Percentiles rank a stretch among this genome's conserved stretches.
Evolutionary conservation across 2,888 invertebrate genomes (phyloP).

Genomic region (Metalampra italica): DNA sequence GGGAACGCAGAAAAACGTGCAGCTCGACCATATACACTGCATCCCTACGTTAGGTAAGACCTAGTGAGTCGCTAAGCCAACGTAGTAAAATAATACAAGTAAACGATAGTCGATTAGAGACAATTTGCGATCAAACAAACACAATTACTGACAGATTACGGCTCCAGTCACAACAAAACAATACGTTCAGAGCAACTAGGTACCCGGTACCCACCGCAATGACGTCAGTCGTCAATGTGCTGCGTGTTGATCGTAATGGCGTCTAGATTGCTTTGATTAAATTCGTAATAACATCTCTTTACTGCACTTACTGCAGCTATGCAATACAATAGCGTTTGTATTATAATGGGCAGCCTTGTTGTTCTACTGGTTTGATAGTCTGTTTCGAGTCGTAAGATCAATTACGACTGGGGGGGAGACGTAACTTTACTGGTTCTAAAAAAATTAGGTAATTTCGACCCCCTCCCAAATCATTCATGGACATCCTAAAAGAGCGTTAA

Average conservation of each 20-base stretch:
- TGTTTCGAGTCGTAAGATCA: too few relatives aligned
- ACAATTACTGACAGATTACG: constrained; percentile 1
- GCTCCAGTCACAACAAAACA: neutral
- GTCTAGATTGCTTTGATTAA: constrained; percentile 2
- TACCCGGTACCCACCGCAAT: neutral
- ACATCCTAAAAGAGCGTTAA: too few relatives aligned
- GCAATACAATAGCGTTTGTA: neutral
- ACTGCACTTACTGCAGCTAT: neutral
- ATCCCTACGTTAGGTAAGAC: too few relatives aligned
- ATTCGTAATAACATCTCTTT: neutral
- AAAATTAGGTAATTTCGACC: too few relatives aligned
- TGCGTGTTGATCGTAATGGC: neutral
- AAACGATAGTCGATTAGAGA: neutral
- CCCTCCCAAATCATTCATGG: too few relatives aligned
- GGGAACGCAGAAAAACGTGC: too few relatives aligned
- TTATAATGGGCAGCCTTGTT: too few relatives aligned
- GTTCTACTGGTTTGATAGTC: too few relatives aligned
- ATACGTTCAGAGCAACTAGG: neutral
- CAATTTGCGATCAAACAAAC: constrained; percentile 1
- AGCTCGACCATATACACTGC: too few relatives aligned
- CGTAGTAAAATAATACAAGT: neutral
- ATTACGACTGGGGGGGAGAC: too few relatives aligned
- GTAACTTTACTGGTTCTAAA: too few relatives aligned
- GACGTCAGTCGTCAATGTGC: neutral
- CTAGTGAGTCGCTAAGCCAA: too few relatives aligned